phyloP scores from a whole-genome alignment of 2,797 vertebrate genomes.

The Poliocrania exsul region DNA sequence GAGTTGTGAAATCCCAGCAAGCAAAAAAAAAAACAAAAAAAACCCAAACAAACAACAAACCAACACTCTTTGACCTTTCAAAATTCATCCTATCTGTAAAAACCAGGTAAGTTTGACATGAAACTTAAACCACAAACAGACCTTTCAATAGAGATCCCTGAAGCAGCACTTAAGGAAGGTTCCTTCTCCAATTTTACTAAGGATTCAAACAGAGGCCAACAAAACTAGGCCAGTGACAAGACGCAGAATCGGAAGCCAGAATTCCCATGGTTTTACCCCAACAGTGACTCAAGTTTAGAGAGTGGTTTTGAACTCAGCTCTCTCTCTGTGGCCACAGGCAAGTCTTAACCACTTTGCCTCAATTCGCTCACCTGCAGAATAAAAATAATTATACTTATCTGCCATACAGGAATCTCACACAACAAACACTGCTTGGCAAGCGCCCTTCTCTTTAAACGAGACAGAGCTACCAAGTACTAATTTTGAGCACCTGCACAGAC shows the following conservation, averaged over 20 bases:
- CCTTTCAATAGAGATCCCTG: background rate
- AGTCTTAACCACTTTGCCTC: conserved; percentile 18
- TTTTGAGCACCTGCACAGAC: conserved; percentile 3
- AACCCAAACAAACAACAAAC: background rate
- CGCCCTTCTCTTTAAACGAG: background rate
- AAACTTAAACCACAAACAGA: background rate
- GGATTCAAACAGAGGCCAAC: background rate
- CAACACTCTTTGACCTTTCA: background rate
- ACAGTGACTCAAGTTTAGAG: conserved; percentile 35
- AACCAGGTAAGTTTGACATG: background rate
- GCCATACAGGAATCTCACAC: background rate
- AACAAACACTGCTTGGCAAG: conserved; percentile 7
- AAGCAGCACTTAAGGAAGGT: background rate
- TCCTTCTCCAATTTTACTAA: background rate
- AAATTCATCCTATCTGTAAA: background rate
- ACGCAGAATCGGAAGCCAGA: background rate
- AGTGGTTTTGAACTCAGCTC: conserved; percentile 55
- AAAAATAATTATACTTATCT: conserved; percentile 55
- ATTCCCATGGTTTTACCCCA: conserved; percentile 39
- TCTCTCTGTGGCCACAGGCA: conserved; percentile 59
- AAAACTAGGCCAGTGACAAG: conserved; percentile 1
- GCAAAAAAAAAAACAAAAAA: background rate
- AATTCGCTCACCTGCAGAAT: conserved; percentile 15
- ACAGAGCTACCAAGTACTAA: background rate
- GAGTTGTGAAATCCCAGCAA: conserved; percentile 11